A percentile compares a stretch with the other conserved stretches of the same genome.
These are phyloP conservation scores for Vimba vimba DNA, from an alignment of 2,113 vertebrate genomes.

Conservation along the genomic window DNA sequence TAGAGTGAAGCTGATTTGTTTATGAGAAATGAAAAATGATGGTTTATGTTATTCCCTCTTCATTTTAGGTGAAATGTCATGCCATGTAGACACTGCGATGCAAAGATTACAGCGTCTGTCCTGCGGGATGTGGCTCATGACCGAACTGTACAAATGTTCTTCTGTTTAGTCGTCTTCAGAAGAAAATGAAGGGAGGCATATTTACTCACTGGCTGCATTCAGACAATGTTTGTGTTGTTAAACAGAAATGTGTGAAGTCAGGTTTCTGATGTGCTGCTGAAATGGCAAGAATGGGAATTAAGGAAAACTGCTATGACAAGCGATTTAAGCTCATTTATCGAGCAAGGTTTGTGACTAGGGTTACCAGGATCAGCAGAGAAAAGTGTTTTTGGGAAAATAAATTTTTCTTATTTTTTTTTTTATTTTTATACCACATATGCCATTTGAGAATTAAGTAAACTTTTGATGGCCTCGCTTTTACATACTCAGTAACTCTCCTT, in stretches of 20 bases:
- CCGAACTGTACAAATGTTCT: not conserved
- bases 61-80: conserved; percentile 13
- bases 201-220: conserved; percentile 15
- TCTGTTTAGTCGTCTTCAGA: conserved; percentile 31
- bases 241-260: conserved; percentile 34
- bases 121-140: conserved; percentile 14
- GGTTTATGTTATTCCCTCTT: not conserved
- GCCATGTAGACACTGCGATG: not conserved
- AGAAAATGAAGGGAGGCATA: not conserved
- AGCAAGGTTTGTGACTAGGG: not conserved
- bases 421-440: not conserved
- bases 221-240: conserved; percentile 17
- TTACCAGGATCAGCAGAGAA: not conserved
- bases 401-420: not conserved
- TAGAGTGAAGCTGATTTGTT: not conserved
- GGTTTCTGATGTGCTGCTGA: conserved; percentile 34
- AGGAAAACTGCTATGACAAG: conserved; percentile 24
- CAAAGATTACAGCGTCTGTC: not conserved
- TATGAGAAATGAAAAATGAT: not conserved
- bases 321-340: conserved; percentile 11
- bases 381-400: not conserved
- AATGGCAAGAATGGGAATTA: not conserved
- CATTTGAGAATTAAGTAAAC: not conserved
- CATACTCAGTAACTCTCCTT: not conserved
- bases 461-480: not conserved